Evolutionary conservation across 2,113 vertebrate genomes (phyloP), one percentile per base, ranked within the genome.

Genomic region (Lanius collurio): DNA sequence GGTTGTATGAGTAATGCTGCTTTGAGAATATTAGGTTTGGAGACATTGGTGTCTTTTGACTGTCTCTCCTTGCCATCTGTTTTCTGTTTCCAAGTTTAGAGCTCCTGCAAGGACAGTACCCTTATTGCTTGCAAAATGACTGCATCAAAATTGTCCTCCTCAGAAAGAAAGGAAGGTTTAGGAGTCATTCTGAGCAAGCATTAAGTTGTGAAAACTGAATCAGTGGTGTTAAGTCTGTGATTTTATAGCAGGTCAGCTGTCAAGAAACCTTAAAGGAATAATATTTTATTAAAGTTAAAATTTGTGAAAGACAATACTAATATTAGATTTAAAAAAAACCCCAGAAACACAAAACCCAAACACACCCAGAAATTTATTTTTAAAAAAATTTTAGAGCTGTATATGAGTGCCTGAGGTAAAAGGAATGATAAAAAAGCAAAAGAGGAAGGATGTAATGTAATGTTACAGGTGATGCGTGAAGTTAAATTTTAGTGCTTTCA

Each of bases 21-120:
- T 79, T 91, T 93, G 84, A 80, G 84, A 81, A 79, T 91, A 69
- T 46, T 68, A 5, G 26, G 5, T 65, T 79, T 93, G 82, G 77
- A 85, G 87, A 79, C 68, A 55, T 44, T 64, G 55, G 19, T 87
- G 81, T 84, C 94, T 96, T 96, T 89, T 91, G 85, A 86, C 83
- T 74, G 83, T 73, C 44, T 91, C 56, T 92, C 30, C 65, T 73
- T 91, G 75, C 84, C 87, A 81, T 89, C 78, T 97, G 89, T 74
- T 86, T 15, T 55, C 62, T 82, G 24, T 81, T 94, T 89, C 87
- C 77, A 84, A 77, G 87, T 95, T 91, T 87, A 75, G 77, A 90
- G 33, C 63, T 82, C 68, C 64, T 89, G 71, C 44, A 56, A 33
- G 65, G 86, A 24, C 2, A 3, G n/a, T 67, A 42, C 30, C 30